A percentile compares a stretch with the other conserved stretches of the same genome.
These are phyloP conservation scores for Plectus sambesii DNA, from an alignment of 1,140 invertebrate genomes.

Conservation along the genomic window DNA sequence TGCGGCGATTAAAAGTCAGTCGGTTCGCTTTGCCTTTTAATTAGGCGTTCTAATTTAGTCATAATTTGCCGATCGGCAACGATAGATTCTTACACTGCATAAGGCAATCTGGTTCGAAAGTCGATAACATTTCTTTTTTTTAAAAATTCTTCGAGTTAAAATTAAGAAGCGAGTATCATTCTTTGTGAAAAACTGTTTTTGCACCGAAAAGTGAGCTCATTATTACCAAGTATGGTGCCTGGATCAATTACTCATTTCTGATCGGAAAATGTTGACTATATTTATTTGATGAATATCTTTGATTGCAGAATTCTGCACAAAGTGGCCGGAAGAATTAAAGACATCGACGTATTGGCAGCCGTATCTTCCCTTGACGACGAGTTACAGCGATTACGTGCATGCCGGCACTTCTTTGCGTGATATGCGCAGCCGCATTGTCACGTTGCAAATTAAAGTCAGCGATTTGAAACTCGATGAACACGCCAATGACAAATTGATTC, in stretches of 20 bases:
- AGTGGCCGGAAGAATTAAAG: slow-evolving; percentile 71
- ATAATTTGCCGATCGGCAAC: too few species aligned
- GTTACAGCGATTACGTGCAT: slow-evolving; percentile 73
- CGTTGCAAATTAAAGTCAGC: slow-evolving; percentile 60
- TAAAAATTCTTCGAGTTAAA: slow-evolving; percentile 1
- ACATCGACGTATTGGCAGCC: slow-evolving; percentile 57
- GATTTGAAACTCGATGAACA: slow-evolving; percentile 64
- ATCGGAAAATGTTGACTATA: too few species aligned
- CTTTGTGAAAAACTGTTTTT: background rate
- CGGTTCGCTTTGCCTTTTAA: too few species aligned
- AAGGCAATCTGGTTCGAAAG: too few species aligned
- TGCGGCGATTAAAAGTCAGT: slow-evolving; percentile 66
- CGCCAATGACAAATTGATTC: slow-evolving; percentile 73
- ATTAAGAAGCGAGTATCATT: background rate
- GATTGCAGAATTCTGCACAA: slow-evolving; percentile 66
- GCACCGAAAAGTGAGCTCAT: slow-evolving; percentile 3
- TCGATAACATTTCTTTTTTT: too few species aligned
- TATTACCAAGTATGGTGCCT: too few species aligned
- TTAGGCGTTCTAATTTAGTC: too few species aligned
- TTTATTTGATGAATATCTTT: too few species aligned
- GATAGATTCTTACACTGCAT: too few species aligned
- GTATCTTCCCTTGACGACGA: slow-evolving; percentile 74
- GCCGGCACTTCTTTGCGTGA: slow-evolving; percentile 76
- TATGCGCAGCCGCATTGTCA: slow-evolving; percentile 68
- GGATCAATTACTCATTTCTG: too few species aligned